phyloP scores from a whole-genome alignment of 2,797 vertebrate species.

The Prunella strophiata region DNA sequence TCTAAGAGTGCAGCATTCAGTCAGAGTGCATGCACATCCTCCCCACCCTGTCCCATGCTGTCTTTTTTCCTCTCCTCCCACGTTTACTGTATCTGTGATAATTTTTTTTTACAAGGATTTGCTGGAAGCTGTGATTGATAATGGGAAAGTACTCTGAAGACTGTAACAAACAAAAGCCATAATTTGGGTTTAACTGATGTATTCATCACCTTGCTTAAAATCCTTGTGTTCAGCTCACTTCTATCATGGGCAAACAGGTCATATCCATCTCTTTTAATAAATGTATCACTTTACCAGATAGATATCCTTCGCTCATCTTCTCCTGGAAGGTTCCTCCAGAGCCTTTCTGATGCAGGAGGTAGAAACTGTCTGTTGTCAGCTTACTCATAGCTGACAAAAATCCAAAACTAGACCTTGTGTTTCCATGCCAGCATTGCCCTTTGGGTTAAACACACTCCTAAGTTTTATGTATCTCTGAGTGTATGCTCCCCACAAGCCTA shows the following conservation, averaged over 20 bases:
- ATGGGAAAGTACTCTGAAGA: not conserved
- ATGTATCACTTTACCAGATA: not conserved
- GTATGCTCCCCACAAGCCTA: not conserved
- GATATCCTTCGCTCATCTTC: not conserved
- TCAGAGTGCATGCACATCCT: not conserved
- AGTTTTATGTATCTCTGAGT: not conserved
- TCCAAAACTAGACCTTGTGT: not conserved
- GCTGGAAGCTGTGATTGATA: not conserved
- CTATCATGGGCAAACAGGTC: not conserved
- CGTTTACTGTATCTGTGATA: not conserved
- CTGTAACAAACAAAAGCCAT: not conserved
- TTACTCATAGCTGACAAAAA: not conserved
- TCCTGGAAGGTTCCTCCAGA: not conserved
- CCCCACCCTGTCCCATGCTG: accelerated
- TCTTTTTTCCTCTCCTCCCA: not conserved
- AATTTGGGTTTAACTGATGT: not conserved
- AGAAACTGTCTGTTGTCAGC: not conserved
- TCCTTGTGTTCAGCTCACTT: not conserved
- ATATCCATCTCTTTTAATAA: not conserved
- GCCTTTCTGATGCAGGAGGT: not conserved
- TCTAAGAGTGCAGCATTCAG: not conserved
- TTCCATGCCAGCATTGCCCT: not conserved
- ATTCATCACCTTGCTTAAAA: not conserved
- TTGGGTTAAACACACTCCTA: not conserved
- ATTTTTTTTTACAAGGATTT: not conserved